Conservation (phyloP, 2,797 vertebrate genomes). For the Myripristis murdjan region DNA sequence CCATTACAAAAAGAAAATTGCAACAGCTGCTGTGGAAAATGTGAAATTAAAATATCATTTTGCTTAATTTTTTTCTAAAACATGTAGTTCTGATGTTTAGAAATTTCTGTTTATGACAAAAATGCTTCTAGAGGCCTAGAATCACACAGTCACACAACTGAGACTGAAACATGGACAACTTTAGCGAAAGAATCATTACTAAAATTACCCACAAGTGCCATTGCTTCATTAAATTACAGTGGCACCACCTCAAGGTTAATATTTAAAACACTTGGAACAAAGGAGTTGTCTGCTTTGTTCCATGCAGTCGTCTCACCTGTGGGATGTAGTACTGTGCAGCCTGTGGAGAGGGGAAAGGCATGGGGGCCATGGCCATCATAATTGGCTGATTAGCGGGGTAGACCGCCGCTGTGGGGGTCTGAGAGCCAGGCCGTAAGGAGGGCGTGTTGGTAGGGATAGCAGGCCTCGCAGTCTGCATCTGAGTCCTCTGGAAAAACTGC, state of each 20-base stretch:
- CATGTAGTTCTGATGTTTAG: neutral
- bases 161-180: neutral
- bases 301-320: slow-evolving; percentile 85
- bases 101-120: neutral
- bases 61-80: neutral
- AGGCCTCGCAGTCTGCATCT: slow-evolving; percentile 94
- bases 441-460: slow-evolving; percentile 92
- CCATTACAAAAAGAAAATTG: neutral
- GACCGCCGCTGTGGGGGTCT: slow-evolving; percentile 91
- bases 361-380: slow-evolving; percentile 98
- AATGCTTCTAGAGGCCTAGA: neutral
- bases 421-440: slow-evolving; percentile 93
- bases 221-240: neutral
- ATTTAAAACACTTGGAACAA: too few species aligned
- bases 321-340: slow-evolving; percentile 97
- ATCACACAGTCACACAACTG: neutral
- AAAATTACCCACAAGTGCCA: neutral
- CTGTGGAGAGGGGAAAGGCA: slow-evolving; percentile 96
- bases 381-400: slow-evolving; percentile 96
- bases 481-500: slow-evolving; percentile 98
- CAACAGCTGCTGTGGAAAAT: neutral
- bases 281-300: neutral
- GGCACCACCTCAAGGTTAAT: neutral
- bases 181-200: neutral
- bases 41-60: neutral